phyloP scores from a whole-genome alignment of 1,140 invertebrate genomes.

The Drosophila albomicans region DNA sequence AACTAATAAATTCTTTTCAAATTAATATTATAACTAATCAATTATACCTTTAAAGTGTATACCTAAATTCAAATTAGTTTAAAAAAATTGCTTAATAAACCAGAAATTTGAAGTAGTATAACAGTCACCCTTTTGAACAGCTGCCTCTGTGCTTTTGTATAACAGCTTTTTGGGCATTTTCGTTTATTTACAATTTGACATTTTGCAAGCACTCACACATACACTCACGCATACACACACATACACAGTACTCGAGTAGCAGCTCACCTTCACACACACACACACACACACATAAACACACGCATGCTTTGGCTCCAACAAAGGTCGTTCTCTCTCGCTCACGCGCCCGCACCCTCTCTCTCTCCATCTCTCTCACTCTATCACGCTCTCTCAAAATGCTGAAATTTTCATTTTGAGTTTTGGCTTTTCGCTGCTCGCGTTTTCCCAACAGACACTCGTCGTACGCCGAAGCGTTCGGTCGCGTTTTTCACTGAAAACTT shows the following conservation, averaged over 20 bases:
- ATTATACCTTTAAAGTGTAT: too few species aligned
- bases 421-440: slow-evolving; percentile 39
- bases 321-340: slow-evolving; percentile 45
- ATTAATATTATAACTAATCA: too few species aligned
- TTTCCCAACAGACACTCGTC: slow-evolving; percentile 77
- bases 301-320: slow-evolving; percentile 35
- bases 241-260: slow-evolving; percentile 36
- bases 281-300: slow-evolving; percentile 11
- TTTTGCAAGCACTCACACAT: slow-evolving; percentile 62
- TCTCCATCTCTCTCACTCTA: slow-evolving; percentile 11
- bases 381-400: slow-evolving; percentile 36
- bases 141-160: slow-evolving; percentile 58
- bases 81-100: too few species aligned
- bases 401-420: slow-evolving; percentile 71
- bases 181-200: slow-evolving; percentile 82
- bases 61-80: too few species aligned
- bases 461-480: slow-evolving; percentile 71
- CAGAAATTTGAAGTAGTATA: too few species aligned
- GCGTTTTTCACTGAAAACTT: slow-evolving; percentile 42
- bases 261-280: slow-evolving; percentile 64
- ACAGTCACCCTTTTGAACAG: not conserved
- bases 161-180: slow-evolving; percentile 67
- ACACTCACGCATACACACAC: slow-evolving; percentile 8
- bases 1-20: too few species aligned
- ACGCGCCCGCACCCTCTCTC: slow-evolving; percentile 28